phyloP scores from a whole-genome alignment of 2,888 invertebrate species.

The Stenurella melanura region DNA sequence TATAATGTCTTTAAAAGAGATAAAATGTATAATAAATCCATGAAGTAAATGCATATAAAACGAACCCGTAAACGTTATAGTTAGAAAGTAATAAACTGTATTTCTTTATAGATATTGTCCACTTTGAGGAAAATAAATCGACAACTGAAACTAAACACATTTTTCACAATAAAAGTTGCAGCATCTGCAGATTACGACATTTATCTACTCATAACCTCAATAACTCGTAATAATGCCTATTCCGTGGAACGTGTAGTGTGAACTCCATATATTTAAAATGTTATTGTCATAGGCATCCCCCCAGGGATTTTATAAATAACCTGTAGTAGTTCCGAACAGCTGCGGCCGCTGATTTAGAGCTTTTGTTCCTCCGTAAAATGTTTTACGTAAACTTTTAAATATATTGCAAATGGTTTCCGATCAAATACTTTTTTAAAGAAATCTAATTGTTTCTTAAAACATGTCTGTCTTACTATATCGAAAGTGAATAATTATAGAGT shows the following conservation, averaged over 20 bases:
- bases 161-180: constrained; percentile 4
- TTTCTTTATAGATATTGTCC: constrained; percentile 1
- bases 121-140: background rate
- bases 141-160: background rate
- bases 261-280: constrained; percentile 1
- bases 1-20: too few relatives aligned
- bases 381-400: background rate
- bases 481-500: too few relatives aligned
- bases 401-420: background rate
- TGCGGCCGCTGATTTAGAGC: background rate
- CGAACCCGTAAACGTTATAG: background rate
- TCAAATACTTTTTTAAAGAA: too few relatives aligned
- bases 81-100: background rate
- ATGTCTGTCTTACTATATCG: too few relatives aligned
- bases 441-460: too few relatives aligned
- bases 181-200: constrained; percentile 2
- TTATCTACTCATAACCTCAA: constrained; percentile 1
- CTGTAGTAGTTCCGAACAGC: background rate
- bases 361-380: background rate
- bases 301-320: background rate
- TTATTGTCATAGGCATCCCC: background rate
- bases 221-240: background rate
- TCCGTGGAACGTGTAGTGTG: background rate
- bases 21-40: too few relatives aligned
- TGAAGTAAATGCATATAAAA: too few relatives aligned